A percentile compares a stretch with the other conserved stretches of the same genome.
These are phyloP conservation scores for Rhizoglyphus robini DNA, from an alignment of 1,140 invertebrate genomes.

Conservation along the genomic window DNA sequence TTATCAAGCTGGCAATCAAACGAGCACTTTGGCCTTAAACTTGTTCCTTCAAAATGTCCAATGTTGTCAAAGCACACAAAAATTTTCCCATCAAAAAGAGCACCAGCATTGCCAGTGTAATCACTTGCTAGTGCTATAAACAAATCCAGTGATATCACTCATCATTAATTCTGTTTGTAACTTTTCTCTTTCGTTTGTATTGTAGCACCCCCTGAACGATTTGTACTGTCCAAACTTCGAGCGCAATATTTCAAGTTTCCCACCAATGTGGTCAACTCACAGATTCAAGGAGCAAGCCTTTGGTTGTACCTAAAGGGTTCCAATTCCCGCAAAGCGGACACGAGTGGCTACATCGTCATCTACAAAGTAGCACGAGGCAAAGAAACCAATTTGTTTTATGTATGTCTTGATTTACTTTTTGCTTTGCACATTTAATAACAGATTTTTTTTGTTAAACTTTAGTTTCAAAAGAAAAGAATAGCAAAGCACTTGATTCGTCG, in stretches of 20 bases:
- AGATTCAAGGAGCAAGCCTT: conserved; percentile 39
- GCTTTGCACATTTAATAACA: background rate
- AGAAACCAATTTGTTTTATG: background rate
- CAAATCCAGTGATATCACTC: too few relatives aligned
- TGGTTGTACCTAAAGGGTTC: conserved; percentile 38
- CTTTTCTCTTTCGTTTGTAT: background rate
- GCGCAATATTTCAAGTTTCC: conserved; percentile 45
- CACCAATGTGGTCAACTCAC: conserved; percentile 40
- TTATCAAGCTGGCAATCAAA: background rate
- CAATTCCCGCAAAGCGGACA: background rate
- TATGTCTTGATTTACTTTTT: background rate
- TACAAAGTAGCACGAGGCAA: conserved; percentile 20
- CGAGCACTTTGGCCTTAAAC: background rate
- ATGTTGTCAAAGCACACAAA: too few relatives aligned
- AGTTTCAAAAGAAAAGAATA: too few relatives aligned
- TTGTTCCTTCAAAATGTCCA: background rate
- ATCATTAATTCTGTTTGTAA: background rate
- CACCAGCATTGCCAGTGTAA: too few relatives aligned
- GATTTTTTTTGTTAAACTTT: too few relatives aligned
- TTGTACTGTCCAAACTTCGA: conserved; percentile 26
- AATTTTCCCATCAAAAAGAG: too few relatives aligned
- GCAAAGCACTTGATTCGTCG: conserved; percentile 20
- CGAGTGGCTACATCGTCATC: conserved; percentile 29
- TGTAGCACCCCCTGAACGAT: conserved; percentile 14
- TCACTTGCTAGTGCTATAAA: too few relatives aligned